Evolutionary conservation across 1,140 invertebrate genomes (phyloP).

Genomic region (Melanaphis sacchari): DNA sequence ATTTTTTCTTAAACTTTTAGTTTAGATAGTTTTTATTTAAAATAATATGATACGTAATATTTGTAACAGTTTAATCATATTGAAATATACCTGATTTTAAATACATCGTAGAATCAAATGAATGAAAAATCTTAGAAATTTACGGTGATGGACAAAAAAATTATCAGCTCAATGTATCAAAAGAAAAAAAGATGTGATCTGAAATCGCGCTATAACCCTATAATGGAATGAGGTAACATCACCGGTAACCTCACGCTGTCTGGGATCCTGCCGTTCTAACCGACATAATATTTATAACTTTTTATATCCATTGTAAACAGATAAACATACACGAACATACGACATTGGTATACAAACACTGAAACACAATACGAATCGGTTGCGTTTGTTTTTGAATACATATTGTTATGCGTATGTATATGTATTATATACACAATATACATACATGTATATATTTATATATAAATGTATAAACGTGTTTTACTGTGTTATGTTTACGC

Average conservation of each 20-base stretch:
- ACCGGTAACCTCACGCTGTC: neutral
- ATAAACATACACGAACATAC: too few relatives aligned
- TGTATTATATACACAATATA: neutral
- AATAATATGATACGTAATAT: neutral
- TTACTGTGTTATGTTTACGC: neutral
- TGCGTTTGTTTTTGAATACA: constrained; percentile 19
- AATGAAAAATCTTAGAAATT: neutral
- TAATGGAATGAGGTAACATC: neutral
- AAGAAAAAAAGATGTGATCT: neutral
- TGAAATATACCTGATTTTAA: neutral
- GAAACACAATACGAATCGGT: constrained; percentile 46
- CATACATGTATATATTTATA: neutral
- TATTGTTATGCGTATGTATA: neutral
- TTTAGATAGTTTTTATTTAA: neutral
- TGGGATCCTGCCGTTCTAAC: constrained; percentile 1
- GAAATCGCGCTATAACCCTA: neutral
- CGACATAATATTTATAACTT: constrained; percentile 46
- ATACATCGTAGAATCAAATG: neutral
- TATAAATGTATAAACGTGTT: too few relatives aligned
- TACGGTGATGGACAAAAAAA: neutral
- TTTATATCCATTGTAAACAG: constrained; percentile 33
- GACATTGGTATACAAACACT: neutral
- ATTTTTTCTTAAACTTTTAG: neutral
- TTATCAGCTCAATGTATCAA: neutral
- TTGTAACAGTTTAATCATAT: neutral